Evolutionary conservation across 2,113 vertebrate genomes (phyloP).

Genomic region (Salvelinus fontinalis): DNA sequence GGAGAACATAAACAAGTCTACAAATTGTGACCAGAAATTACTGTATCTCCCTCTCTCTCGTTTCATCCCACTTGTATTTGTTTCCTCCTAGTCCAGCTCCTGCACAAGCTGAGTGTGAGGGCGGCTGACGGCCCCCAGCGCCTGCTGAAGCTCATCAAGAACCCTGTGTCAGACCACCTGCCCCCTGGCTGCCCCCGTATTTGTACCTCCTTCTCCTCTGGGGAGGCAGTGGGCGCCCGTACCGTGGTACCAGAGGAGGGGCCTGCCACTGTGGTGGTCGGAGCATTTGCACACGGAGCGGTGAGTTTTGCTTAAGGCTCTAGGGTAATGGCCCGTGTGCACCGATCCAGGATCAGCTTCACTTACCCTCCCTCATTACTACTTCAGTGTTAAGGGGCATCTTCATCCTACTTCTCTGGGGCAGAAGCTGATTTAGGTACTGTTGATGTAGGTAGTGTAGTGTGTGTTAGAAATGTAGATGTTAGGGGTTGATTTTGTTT

Average conservation of each 20-base stretch:
- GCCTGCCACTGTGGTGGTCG: constrained; percentile 86
- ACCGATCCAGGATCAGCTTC: too few relatives aligned
- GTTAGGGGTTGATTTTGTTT: not conserved
- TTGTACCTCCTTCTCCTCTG: constrained; percentile 82
- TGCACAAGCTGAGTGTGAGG: constrained; percentile 95
- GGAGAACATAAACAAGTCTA: too few relatives aligned
- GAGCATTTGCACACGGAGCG: constrained; percentile 93
- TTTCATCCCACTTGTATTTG: not conserved
- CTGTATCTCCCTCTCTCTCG: not conserved
- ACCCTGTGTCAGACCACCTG: constrained; percentile 91
- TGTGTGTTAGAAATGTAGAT: too few relatives aligned
- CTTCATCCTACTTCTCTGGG: too few relatives aligned
- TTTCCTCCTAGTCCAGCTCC: constrained; percentile 84
- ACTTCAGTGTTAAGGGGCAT: too few relatives aligned
- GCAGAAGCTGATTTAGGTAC: too few relatives aligned
- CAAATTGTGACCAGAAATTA: too few relatives aligned
- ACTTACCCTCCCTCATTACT: too few relatives aligned
- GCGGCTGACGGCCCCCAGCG: constrained; percentile 93
- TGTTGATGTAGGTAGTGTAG: too few relatives aligned
- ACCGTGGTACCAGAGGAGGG: constrained; percentile 81
- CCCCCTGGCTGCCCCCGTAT: constrained; percentile 90
- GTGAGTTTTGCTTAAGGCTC: constrained; percentile 68
- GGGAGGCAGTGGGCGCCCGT: constrained; percentile 73
- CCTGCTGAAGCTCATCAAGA: constrained; percentile 93
- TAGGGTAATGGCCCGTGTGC: not conserved